Evolutionary conservation across 1,140 invertebrate species (phyloP), one percentile per base, ranked within the genome.

Genomic region (Drosophila ambigua): DNA sequence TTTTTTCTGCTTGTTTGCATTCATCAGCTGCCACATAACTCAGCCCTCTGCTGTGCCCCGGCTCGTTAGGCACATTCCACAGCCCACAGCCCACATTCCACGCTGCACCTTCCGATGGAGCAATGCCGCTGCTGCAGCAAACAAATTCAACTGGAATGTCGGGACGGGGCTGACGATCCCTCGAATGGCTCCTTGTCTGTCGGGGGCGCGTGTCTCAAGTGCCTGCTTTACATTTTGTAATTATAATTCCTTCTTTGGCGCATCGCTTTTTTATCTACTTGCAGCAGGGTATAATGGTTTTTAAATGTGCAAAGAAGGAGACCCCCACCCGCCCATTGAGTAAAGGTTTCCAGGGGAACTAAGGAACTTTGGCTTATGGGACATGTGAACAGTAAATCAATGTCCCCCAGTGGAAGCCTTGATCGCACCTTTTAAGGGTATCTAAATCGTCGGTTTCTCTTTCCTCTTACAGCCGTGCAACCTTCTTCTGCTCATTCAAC

Each of bases 201-300:
- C 55, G 66, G 72, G 24, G 31, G 72, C 66, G 52, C 64, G 73
- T 61, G 82, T 87, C 82, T 85, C 82, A 75, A 85, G 82, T 75
- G 82, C 63, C 82, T 68, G 82, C 66, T 76, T 85, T 77, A 75
- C 87, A 85, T 85, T 82, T 88, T 82, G 83, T 87, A 87, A 85
- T 85, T 85, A 85, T 85, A 85, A 85, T 85, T 78, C 53, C 73
- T 65, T 52, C 64, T 72, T 50, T 41, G 11, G 35, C 35, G 35
- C 35, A 11, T 35, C 35, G 35, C 35, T 39, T 5, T 39, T 13
- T 39, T 13, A 4, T 11, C 9, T 11, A 4, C 31, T 4, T 4
- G 9, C 31, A 24, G 44, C 26, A 13, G 35, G 11, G 35, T 5
- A 39, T 35, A 35, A 35, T 35, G 31, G 11, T 11, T 35, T 35